Base-by-base conservation (phyloP, 1,140 invertebrate species). In the Drosophila micromelanica region DNA sequence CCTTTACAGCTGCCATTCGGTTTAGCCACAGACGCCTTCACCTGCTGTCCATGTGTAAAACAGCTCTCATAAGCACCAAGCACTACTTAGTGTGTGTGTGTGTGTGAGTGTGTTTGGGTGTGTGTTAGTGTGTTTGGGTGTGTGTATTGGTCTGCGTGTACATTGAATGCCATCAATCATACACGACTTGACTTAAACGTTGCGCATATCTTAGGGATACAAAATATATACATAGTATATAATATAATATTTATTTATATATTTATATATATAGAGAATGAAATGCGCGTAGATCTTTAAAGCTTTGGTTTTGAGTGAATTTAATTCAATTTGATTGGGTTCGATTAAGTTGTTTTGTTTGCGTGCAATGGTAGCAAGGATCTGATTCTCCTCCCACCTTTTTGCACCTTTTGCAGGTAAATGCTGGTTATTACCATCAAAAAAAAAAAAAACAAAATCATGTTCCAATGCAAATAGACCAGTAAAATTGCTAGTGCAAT, bases 351-450 rank as follows among this genome's bases (percentile, higher is more conserved):
- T 71, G 45, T 37, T 71, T 71, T 55, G 51, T 27, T 46, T 63
- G 49, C 49, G 30, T 60, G 35, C 51, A 65, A 65, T 56, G 46
- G 51, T 4, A 37, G 35, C 12, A 37, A 11, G 8, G 9, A 37
- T 12, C 35, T 12, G 9, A 40, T 5, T n/a, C 6, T 32, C 5
- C 8, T 32, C 17, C 17, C 17, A 17, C 2, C 17, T 2, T 17
- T 17, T 17, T 17, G 17, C 17, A 17, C 17, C 17, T 17, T 17
- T 35, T 46, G 43, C 68, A 71, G 52, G 69, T 60, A 55, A 32
- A 59, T 54, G 63, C 55, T 45, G 69, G 62, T 72, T 72, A 67
- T 72, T 72, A 59, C 48, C 51, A 62, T 62, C 30, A 27, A 68
- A 49, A 12, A 35, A 35, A 60, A 52, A 52, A 65, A 65, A 55